Conservation (phyloP, 1,140 invertebrate species). For the Neodiprion pinetum region DNA sequence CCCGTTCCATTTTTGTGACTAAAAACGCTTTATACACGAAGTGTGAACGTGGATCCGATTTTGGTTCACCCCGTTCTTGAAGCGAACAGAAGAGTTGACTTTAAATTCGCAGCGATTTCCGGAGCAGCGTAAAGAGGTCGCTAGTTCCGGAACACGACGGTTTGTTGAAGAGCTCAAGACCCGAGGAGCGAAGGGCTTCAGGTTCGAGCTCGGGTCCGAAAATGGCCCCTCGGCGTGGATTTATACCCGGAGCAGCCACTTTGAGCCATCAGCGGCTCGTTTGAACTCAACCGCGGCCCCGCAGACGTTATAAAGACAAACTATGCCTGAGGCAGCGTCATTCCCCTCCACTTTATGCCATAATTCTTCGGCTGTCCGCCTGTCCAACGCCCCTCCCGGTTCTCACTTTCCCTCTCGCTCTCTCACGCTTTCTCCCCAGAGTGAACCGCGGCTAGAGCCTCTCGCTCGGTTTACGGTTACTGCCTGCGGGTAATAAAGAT, state of each 20-base stretch:
- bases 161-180: no score
- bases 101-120: no score
- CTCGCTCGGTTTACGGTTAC: slow-evolving; percentile 57
- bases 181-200: slow-evolving; percentile 11
- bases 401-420: slow-evolving; percentile 30
- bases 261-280: slow-evolving; percentile 62
- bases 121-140: no score
- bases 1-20: no score
- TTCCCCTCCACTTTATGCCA: slow-evolving; percentile 59
- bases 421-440: slow-evolving; percentile 21
- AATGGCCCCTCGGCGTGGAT: slow-evolving; percentile 44
- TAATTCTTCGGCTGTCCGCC: slow-evolving; percentile 50
- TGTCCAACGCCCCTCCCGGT: slow-evolving; percentile 29
- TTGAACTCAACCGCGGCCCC: slow-evolving; percentile 57
- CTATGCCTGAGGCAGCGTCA: slow-evolving; percentile 60
- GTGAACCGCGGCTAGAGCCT: slow-evolving; percentile 15
- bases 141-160: no score
- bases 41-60: no score
- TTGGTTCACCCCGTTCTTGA: no score
- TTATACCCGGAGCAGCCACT: slow-evolving; percentile 61
- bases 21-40: no score
- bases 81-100: no score
- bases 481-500: slow-evolving; percentile 62
- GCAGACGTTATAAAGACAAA: slow-evolving; percentile 63
- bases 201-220: slow-evolving; percentile 27